A percentile compares a stretch with the other conserved stretches of the same genome.
phyloP scores from a whole-genome alignment of 2,113 vertebrate species.

The Podilymbus podiceps region DNA sequence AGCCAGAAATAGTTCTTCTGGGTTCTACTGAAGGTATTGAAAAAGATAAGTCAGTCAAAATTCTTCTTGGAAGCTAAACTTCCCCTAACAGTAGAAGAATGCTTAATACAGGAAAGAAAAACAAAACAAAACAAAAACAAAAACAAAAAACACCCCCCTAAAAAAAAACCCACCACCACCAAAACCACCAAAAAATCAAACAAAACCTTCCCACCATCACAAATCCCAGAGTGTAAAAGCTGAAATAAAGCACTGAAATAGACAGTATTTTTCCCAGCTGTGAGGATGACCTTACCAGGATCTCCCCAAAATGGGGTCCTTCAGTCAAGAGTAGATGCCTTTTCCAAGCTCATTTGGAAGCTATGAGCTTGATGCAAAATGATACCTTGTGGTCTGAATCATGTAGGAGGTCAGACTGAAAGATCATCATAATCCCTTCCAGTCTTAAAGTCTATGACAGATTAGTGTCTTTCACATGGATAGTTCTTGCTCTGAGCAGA shows the following conservation, averaged over 20 bases:
- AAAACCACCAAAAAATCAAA: too few species aligned
- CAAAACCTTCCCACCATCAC: background rate
- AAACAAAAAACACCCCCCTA: too few species aligned
- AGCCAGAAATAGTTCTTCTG: background rate
- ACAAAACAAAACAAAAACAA: background rate
- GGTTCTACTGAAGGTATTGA: background rate
- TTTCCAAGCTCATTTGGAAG: background rate
- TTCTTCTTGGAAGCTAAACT: background rate
- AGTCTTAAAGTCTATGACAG: background rate
- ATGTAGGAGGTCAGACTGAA: background rate
- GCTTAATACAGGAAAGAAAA: background rate
- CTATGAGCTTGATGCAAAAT: background rate
- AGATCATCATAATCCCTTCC: background rate
- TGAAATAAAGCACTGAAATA: background rate
- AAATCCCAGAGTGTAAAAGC: background rate
- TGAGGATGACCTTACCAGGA: background rate
- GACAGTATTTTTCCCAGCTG: background rate
- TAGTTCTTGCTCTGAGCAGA: background rate
- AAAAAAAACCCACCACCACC: too few species aligned
- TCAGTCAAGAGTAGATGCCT: background rate
- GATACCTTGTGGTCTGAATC: background rate
- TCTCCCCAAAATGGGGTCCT: background rate
- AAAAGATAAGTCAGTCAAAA: background rate
- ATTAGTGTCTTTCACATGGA: background rate
- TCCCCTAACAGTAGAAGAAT: background rate